Base-by-base conservation (phyloP, 2,888 invertebrate species). In the Fabriciana adippe region DNA sequence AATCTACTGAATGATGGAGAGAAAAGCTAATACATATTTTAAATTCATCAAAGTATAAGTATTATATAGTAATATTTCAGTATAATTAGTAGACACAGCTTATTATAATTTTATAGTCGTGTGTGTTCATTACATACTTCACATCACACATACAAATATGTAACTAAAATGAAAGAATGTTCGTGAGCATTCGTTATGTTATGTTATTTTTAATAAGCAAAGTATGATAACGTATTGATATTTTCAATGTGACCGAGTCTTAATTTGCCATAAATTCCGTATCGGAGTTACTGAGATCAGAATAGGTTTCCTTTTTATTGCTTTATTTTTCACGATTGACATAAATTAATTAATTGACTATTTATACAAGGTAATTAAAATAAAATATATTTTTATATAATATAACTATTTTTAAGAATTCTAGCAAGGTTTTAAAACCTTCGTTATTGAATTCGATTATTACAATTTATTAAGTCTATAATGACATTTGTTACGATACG, bases 401-500 rank as follows among this genome's bases (percentile, higher is more conserved):
- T n/a, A n/a, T 48, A 48, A 48, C 21, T 48, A 59, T 67, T 64
- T 54, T 56, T 61, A 64, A 62, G 64, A 62, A 65, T 65, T 61
- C 65, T 74, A 75, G 75, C 78, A 74, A 73, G 45, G 50, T 41
- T 63, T 53, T 68, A 66, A 68, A 69, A 59, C 53, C 48, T 68
- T 69, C 63, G 66, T 56, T 67, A 68, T 70, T 62, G 62, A 71
- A 73, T 66, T 70, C 67, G 55, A 55, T 68, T 68, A 73, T 73
- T 73, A 72, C 66, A 68, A 41, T 71, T 74, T 71, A 74, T 73
- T 66, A 69, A 71, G 66, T 77, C 81, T 81, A 75, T 82, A 83
- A 85, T 84, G 84, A 82, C 83, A 86, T 87, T 89, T 86, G 82
- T 82, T 64, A 69, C 82, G 80, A 85, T 84, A 82, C 70, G 77